These are phyloP conservation scores for Nematopogon swammerdamellus DNA, from an alignment of 2,888 invertebrate species.

Conservation along the genomic window DNA sequence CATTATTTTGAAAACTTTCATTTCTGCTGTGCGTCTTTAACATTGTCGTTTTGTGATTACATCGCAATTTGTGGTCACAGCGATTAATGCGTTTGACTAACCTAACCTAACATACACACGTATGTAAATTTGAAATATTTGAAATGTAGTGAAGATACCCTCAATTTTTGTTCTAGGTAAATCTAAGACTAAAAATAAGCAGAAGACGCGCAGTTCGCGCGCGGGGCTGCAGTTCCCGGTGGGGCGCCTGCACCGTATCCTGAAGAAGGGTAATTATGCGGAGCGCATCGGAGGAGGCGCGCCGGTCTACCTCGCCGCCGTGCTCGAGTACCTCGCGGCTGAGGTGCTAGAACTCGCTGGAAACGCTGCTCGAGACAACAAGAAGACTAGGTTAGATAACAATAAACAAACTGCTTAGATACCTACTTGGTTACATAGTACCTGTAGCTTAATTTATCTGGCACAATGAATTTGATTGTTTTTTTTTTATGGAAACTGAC, in stretches of 20 bases:
- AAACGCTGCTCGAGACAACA: constrained; percentile 60
- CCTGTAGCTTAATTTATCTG: too few relatives aligned
- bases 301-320: constrained; percentile 41
- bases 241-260: constrained; percentile 36
- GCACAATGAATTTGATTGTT: too few relatives aligned
- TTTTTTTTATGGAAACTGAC: too few relatives aligned
- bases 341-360: constrained; percentile 59
- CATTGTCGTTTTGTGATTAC: too few relatives aligned
- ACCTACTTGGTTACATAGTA: too few relatives aligned
- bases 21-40: neutral
- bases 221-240: constrained; percentile 41
- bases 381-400: constrained; percentile 50
- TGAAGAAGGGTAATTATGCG: constrained; percentile 49
- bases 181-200: constrained; percentile 4
- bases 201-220: constrained; percentile 22
- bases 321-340: constrained; percentile 58
- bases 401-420: too few relatives aligned
- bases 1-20: too few relatives aligned
- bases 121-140: neutral
- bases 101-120: neutral
- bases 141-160: neutral
- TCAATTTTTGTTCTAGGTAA: constrained; percentile 2
- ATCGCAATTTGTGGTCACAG: too few relatives aligned
- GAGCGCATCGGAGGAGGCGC: constrained; percentile 43
- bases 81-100: neutral